Evolutionary conservation across 2,888 invertebrate genomes (phyloP).

Genomic region (Harpalus rubripes): DNA sequence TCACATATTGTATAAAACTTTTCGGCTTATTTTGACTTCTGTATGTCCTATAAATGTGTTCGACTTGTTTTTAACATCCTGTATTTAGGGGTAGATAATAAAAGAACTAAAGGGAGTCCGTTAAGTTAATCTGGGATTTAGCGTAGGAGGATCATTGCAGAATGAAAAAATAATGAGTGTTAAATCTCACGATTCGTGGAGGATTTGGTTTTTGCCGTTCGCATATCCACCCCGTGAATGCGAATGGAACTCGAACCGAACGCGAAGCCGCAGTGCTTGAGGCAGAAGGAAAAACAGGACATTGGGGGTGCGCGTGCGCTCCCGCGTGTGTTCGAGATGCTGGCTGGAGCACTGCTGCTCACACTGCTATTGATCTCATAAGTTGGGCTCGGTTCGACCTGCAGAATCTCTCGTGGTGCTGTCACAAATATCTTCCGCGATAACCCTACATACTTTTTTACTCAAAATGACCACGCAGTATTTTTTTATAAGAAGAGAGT

Average conservation of each 20-base stretch:
- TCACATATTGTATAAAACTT: too few species aligned
- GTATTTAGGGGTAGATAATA: too few species aligned
- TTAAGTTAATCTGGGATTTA: neutral
- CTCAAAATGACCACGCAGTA: constrained; percentile 5
- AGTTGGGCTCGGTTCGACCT: constrained; percentile 65
- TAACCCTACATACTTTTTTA: constrained; percentile 2
- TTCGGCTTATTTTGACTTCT: too few species aligned
- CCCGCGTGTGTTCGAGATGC: constrained; percentile 51
- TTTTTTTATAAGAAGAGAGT: neutral
- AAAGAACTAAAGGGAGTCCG: neutral
- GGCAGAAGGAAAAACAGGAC: constrained; percentile 59
- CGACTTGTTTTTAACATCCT: too few species aligned
- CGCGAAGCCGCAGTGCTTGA: constrained; percentile 53
- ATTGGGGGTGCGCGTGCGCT: constrained; percentile 42
- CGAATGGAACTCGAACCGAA: too few species aligned
- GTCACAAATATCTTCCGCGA: constrained; percentile 26
- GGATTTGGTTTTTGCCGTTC: constrained; percentile 2
- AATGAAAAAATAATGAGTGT: constrained; percentile 25
- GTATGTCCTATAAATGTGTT: too few species aligned
- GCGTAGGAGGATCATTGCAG: neutral
- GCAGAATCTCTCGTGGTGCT: constrained; percentile 45
- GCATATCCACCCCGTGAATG: constrained; percentile 36
- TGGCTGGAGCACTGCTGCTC: constrained; percentile 64
- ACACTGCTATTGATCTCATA: constrained; percentile 64
- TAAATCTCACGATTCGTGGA: neutral